Conservation (phyloP, 1,140 invertebrate species). For the Atta colombica region DNA sequence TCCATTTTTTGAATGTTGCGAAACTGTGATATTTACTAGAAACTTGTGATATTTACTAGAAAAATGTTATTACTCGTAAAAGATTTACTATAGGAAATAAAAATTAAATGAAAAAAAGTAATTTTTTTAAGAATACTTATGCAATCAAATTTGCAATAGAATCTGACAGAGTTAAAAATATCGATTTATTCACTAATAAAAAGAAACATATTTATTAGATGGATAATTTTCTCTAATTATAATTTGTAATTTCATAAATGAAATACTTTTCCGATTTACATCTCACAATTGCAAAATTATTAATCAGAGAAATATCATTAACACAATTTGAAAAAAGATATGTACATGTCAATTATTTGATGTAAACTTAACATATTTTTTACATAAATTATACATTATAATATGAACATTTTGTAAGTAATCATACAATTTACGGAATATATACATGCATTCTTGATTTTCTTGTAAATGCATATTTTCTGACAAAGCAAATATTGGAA, state of each 20-base stretch:
- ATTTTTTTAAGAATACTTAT: not conserved
- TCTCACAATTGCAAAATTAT: not conserved
- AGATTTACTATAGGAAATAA: not conserved
- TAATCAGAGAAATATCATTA: not conserved
- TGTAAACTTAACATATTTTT: not conserved
- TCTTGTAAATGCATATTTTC: not conserved
- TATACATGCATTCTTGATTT: conserved; percentile 22
- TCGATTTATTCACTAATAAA: conserved; percentile 19
- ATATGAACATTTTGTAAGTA: conserved; percentile 18
- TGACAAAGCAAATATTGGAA: conserved; percentile 48
- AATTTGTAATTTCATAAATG: not conserved
- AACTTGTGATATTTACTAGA: not conserved
- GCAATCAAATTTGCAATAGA: not conserved
- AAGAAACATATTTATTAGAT: not conserved
- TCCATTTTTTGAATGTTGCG: not conserved
- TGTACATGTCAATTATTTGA: conserved; percentile 7
- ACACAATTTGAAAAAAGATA: conserved; percentile 23
- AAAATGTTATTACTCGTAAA: not conserved
- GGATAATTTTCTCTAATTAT: conserved; percentile 25
- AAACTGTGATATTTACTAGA: not conserved
- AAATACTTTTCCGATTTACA: not conserved
- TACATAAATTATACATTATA: conserved; percentile 13
- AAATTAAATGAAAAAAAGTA: not conserved
- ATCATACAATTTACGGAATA: conserved; percentile 27
- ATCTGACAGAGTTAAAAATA: not conserved